Conservation (phyloP, 2,113 vertebrate species). For the Laticauda colubrina region DNA sequence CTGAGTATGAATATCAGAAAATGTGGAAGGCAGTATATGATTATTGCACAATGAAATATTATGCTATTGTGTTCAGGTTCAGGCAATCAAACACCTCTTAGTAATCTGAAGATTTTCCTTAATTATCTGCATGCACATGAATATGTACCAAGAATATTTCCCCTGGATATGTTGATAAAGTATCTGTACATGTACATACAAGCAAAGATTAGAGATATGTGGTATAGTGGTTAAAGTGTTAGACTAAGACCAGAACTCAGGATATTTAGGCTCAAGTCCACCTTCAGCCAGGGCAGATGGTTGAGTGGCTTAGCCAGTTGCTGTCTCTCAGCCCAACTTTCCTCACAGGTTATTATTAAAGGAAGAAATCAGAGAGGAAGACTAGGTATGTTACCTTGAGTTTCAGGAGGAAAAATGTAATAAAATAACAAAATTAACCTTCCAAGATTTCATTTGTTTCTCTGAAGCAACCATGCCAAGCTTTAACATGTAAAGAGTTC, state of each 20-base stretch:
- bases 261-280: neutral
- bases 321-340: neutral
- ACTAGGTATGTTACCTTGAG: neutral
- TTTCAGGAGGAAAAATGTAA: neutral
- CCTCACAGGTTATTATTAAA: neutral
- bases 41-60: neutral
- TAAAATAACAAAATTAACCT: neutral
- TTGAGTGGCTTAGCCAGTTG: neutral
- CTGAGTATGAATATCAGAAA: neutral
- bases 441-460: neutral
- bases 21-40: neutral
- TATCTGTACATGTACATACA: neutral
- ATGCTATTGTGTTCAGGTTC: neutral
- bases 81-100: neutral
- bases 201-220: neutral
- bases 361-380: neutral
- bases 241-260: neutral
- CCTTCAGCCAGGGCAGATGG: neutral
- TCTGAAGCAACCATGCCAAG: neutral
- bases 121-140: neutral
- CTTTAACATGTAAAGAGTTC: neutral
- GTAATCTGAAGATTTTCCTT: neutral
- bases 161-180: neutral
- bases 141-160: neutral
- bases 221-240: neutral